Base-by-base conservation (phyloP, 2,888 invertebrate genomes). In the Muschampia plurimacula region DNA sequence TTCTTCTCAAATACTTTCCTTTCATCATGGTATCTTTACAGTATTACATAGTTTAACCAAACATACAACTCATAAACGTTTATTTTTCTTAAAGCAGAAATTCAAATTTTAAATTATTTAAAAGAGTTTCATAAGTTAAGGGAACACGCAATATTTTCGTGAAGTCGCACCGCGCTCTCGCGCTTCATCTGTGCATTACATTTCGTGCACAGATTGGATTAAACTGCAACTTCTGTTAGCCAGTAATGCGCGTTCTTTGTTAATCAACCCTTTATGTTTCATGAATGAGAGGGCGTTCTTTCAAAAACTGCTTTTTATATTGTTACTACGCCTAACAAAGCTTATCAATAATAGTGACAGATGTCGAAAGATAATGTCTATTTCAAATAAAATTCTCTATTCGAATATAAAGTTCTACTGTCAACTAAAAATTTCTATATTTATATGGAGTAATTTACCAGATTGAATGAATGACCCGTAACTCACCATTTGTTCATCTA, bases 111-210 rank as follows among this genome's bases (percentile, higher is more conserved):
- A 22, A 46, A 63, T 63, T 28, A 59, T 57, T 67, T 22, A 2
- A 13, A 67, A 67, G 22, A 13, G 36, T 57, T 22, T 41, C 55
- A 12, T 67, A 57, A 44, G 44, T 65, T 44, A 10, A 28, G 57
- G 28, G 32, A 57, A 70, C 52, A 9, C 32, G 64, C 41, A 70
- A 65, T 70, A 65, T 70, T 70, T 70, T 36, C 36, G 57, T 70
- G n/a, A 28, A 65, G 46, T 41, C 60, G 28, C 60, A 7, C 52
- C 60, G n/a, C 60, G 81, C 83, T 84, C 84, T 86, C 88, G 82
- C 84, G 81, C 78, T 83, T 85, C 89, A 91, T 89, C 88, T 90
- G 89, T 84, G 83, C 83, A 78, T 79, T 78, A 77, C 83, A 77
- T 79, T 78, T 78, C 80, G 82, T 69, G 69, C 72, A 73, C 74